phyloP scores from a whole-genome alignment of 2,797 vertebrate genomes.

The Enteromius treurensis region DNA sequence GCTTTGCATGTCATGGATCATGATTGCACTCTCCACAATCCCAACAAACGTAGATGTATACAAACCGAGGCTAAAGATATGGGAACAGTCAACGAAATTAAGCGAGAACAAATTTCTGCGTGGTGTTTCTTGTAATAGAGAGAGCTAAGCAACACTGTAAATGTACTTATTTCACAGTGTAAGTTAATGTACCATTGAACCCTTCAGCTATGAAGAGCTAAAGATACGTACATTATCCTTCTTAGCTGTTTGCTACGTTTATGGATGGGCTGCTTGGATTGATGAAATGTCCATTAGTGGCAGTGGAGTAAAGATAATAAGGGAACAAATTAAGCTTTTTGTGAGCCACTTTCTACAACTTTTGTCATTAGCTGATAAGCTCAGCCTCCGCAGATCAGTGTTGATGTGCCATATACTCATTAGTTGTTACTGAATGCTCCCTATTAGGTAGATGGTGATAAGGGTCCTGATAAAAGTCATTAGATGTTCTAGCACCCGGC shows the following conservation, averaged over 20 bases:
- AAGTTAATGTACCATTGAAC: not conserved
- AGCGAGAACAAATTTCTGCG: too few species aligned
- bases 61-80: too few species aligned
- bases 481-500: not conserved
- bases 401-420: constrained; percentile 23
- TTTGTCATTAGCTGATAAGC: constrained; percentile 18
- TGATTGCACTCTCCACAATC: too few species aligned
- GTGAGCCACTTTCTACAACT: constrained; percentile 2
- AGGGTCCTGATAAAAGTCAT: not conserved
- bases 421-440: constrained; percentile 3
- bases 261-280: not conserved
- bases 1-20: too few species aligned
- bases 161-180: not conserved
- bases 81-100: too few species aligned
- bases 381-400: not conserved
- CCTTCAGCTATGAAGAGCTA: not conserved
- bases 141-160: constrained; percentile 3
- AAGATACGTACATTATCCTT: not conserved
- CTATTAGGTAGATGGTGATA: constrained; percentile 2
- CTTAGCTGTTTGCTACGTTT: not conserved
- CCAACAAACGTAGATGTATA: too few species aligned
- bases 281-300: constrained; percentile 24
- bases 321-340: constrained; percentile 25
- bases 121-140: too few species aligned
- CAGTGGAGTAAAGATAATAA: constrained; percentile 29